Evolutionary conservation across 2,113 vertebrate species (phyloP), one percentile per base, ranked within the genome.

Genomic region (Carassius carassius): DNA sequence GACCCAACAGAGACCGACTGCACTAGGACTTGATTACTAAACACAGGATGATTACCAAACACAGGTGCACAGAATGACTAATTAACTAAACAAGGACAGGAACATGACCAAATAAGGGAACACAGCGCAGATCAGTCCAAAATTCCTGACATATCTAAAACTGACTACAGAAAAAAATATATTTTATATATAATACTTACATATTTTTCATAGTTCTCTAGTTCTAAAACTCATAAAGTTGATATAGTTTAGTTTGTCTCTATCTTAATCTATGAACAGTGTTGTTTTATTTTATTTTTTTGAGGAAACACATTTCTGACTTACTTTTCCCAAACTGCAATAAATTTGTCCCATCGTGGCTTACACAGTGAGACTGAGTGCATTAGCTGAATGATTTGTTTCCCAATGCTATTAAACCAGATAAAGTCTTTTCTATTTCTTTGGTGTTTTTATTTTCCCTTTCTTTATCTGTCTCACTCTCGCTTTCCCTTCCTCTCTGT

Each of bases 401-500:
- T 41, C 17, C 21, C 5, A 78, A 7, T 51, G 10, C 58, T 51
- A 32, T 49, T 21, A 81, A 65, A 49, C 14, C 60, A 67, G 60
- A 67, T 78, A 37, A 70, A n/a, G 19, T 12, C 2, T 54, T 70
- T 49, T 82, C 21, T n/a, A 44, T 32, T 9, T 13, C 9, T 44
- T 75, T 75, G 41, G 35, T 83, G 70, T 83, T 75, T 82, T 78
- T 72, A 37, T 49, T 19, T 54, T 70, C 73, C 23, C 83, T 32
- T 79, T 85, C 60, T 65, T 51, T 41, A 69, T 82, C 63, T 37
- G 25, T 78, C 86, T 37, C 81, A 51, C 60, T 51, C 62, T 87
- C 51, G 10, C 78, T 23, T 37, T 32, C 5, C 47, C 70, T 85
- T 78, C 75, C 67, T 54, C 79, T 10, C 2, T 93, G 92, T 92